Percentiles rank a stretch among this genome's conserved stretches.
These are phyloP conservation scores for Pipra filicauda DNA, from an alignment of 2,113 vertebrate species.

Conservation along the genomic window DNA sequence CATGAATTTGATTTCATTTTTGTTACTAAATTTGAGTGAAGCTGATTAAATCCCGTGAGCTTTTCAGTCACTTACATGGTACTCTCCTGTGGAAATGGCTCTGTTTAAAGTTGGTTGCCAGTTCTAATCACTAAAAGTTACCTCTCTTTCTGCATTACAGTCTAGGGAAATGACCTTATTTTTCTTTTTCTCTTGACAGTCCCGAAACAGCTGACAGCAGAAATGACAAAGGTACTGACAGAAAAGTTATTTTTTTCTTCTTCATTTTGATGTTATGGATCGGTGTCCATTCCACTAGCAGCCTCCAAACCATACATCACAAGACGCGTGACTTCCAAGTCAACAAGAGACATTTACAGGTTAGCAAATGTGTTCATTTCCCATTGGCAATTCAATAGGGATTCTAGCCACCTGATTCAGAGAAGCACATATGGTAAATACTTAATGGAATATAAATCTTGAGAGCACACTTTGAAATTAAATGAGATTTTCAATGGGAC, in stretches of 20 bases:
- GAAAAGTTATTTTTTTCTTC: neutral
- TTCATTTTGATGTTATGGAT: constrained; percentile 36
- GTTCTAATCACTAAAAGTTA: neutral
- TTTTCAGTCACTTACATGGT: neutral
- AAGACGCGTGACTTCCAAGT: constrained; percentile 5
- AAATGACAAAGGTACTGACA: constrained; percentile 35
- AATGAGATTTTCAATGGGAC: constrained; percentile 44
- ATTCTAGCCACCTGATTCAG: constrained; percentile 49
- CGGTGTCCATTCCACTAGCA: constrained; percentile 22
- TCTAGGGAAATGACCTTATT: constrained; percentile 23
- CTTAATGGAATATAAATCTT: constrained; percentile 66
- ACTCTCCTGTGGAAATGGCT: neutral
- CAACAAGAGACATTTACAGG: constrained; percentile 39
- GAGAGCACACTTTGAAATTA: constrained; percentile 47
- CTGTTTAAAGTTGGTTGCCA: constrained; percentile 5
- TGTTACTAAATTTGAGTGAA: neutral
- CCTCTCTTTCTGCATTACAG: neutral
- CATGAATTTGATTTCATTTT: neutral
- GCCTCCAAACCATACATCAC: constrained; percentile 42
- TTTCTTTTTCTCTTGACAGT: constrained; percentile 21
- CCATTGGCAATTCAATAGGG: constrained; percentile 7
- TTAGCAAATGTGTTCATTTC: constrained; percentile 49
- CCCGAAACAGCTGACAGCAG: constrained; percentile 9
- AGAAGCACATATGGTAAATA: constrained; percentile 62
- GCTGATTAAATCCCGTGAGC: neutral